A percentile compares a stretch with the other conserved stretches of the same genome.
Evolutionary conservation across 23 tunicate genomes (phyloP).

Genomic region (Styela plicata): DNA sequence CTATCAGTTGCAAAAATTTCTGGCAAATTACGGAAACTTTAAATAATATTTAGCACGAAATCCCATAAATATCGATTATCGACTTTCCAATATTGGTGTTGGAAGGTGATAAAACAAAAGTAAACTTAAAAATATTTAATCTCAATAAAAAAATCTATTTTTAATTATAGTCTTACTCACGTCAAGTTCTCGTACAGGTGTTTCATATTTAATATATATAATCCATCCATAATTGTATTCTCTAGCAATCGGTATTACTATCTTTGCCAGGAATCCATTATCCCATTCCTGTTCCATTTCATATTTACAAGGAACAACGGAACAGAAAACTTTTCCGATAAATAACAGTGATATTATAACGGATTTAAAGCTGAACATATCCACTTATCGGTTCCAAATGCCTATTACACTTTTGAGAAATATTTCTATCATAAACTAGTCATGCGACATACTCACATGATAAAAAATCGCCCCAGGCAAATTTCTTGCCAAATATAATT

Average conservation of each 20-base stretch:
- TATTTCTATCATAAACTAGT: background rate
- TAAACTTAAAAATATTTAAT: no score
- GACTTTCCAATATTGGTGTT: no score
- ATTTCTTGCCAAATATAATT: no score
- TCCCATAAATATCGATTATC: no score
- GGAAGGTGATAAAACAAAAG: no score
- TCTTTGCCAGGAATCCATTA: conserved; percentile 17
- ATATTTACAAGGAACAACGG: conserved; percentile 1
- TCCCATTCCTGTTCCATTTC: conserved; percentile 31
- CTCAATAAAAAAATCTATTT: no score
- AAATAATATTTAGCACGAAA: no score
- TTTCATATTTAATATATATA: conserved; percentile 53
- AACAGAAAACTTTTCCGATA: background rate
- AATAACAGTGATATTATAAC: background rate
- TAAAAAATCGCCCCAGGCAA: background rate
- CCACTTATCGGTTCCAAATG: background rate
- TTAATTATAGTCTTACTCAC: conserved; percentile 27
- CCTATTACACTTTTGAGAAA: no score
- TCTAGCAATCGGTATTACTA: conserved; percentile 28
- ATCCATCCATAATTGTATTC: conserved; percentile 60
- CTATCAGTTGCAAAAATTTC: no score
- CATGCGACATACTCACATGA: background rate
- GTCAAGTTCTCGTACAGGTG: conserved; percentile 36
- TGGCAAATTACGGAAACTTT: no score
- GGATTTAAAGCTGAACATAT: background rate